Evolutionary conservation across 2,797 vertebrate species (phyloP).

Genomic region (Karalla daura): DNA sequence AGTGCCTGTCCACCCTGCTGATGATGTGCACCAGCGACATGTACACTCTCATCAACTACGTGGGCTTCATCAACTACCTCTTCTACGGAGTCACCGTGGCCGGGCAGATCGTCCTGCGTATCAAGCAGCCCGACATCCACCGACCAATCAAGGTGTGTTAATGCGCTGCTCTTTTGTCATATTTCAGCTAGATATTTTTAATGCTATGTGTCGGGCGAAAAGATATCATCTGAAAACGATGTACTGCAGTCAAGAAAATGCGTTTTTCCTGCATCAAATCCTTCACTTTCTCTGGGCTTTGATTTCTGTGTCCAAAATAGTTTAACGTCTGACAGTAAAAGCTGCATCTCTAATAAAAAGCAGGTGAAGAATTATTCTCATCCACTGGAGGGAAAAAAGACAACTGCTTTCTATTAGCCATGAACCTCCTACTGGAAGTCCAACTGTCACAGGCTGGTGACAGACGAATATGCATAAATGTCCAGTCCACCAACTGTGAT

Average conservation of each 20-base stretch:
- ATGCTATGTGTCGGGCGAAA: too few relatives aligned
- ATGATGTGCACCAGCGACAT: constrained; percentile 97
- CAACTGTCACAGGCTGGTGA: not conserved
- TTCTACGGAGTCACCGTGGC: constrained; percentile 95
- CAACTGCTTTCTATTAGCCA: too few relatives aligned
- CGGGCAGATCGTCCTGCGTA: constrained; percentile 92
- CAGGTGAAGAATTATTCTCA: too few relatives aligned
- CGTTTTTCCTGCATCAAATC: not conserved
- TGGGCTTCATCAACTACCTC: constrained; percentile 97
- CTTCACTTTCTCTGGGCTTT: not conserved
- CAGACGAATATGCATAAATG: not conserved
- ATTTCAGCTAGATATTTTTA: not conserved
- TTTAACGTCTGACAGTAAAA: too few relatives aligned
- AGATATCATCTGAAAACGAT: not conserved
- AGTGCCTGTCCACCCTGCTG: constrained; percentile 93
- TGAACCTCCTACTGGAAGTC: too few relatives aligned
- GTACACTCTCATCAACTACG: constrained; percentile 96
- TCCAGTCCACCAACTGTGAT: not conserved
- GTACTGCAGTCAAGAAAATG: not conserved
- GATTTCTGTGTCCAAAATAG: too few relatives aligned
- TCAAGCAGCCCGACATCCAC: constrained; percentile 87
- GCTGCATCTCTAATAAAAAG: too few relatives aligned
- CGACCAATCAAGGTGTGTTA: constrained; percentile 90
- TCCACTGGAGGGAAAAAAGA: too few relatives aligned
- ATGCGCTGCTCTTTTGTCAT: not conserved